phyloP scores from a whole-genome alignment of 2,113 vertebrate genomes.

The Mormyrus iriodes region DNA sequence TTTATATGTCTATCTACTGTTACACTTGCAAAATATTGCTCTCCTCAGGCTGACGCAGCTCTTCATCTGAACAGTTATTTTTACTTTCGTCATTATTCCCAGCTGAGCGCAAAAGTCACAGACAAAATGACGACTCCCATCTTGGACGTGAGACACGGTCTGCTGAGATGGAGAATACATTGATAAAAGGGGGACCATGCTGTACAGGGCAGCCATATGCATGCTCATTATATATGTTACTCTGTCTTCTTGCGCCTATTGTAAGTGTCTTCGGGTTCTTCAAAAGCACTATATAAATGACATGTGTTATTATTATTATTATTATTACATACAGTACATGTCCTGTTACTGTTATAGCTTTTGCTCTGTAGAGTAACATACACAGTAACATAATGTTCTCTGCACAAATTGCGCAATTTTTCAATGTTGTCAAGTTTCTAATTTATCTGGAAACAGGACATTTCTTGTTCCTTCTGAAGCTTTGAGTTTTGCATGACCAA shows the following conservation, averaged over 20 bases:
- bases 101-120: not conserved
- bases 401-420: not conserved
- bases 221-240: not conserved
- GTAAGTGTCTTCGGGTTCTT: not conserved
- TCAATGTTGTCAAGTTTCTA: not conserved
- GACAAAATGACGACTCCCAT: not conserved
- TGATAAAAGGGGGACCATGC: not conserved
- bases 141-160: not conserved
- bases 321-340: not conserved
- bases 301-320: not conserved
- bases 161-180: not conserved
- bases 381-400: not conserved
- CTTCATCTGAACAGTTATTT: not conserved
- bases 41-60: not conserved
- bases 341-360: not conserved
- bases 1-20: not conserved
- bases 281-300: not conserved
- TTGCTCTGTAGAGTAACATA: not conserved
- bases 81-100: not conserved
- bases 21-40: not conserved
- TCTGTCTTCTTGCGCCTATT: not conserved
- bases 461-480: not conserved
- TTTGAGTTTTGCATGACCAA: not conserved
- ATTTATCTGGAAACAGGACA: not conserved
- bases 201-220: not conserved